Evolutionary conservation across 2,888 invertebrate genomes (phyloP).

Genomic region (Ariolimax columbianus): DNA sequence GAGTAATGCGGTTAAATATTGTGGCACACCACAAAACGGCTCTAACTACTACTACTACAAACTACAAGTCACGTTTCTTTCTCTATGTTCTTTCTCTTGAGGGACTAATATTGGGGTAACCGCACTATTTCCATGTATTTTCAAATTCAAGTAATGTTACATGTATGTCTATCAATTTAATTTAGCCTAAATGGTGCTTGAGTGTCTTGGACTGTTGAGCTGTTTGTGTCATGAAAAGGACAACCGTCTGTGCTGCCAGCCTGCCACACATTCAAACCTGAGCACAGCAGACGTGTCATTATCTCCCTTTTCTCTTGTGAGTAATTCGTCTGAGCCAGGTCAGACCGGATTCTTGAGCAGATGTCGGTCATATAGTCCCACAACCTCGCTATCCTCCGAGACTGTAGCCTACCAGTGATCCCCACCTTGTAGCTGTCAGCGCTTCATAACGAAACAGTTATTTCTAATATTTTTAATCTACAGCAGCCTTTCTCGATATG

Average conservation of each 20-base stretch:
- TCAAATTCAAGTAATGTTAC: background rate
- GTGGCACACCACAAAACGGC: background rate
- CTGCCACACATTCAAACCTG: background rate
- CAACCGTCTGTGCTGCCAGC: background rate
- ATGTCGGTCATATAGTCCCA: too few relatives aligned
- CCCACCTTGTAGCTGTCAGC: too few relatives aligned
- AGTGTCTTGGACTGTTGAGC: background rate
- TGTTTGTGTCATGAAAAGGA: background rate
- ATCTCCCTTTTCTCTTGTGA: background rate
- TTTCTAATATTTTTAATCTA: too few relatives aligned
- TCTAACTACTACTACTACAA: background rate
- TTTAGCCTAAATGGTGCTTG: background rate
- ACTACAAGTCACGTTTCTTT: too few relatives aligned
- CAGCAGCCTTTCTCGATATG: too few relatives aligned
- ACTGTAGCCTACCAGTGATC: too few relatives aligned
- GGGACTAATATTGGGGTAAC: background rate
- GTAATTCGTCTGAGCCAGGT: background rate
- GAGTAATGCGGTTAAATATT: background rate
- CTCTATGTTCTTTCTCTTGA: background rate
- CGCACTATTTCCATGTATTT: background rate
- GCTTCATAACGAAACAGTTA: too few relatives aligned
- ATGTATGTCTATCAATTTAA: background rate
- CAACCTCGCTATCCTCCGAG: too few relatives aligned
- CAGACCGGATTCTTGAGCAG: background rate
- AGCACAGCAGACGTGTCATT: background rate